Conservation (phyloP, 1,140 invertebrate genomes). For the Drosophila nasuta region DNA sequence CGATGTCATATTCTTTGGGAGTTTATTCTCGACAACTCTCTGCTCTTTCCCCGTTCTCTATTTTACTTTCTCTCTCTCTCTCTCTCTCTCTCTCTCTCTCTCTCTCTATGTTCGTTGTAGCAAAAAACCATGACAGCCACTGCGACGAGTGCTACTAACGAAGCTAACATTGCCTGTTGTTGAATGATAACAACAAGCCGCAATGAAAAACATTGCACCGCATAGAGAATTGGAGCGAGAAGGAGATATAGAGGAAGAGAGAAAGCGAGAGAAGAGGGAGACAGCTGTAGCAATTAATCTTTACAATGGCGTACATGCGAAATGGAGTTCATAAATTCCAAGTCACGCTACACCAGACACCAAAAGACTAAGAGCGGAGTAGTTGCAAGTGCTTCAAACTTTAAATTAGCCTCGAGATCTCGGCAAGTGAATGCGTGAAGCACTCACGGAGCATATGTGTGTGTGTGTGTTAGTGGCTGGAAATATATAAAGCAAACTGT, state of each 20-base stretch:
- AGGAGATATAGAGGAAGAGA: not conserved
- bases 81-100: too few species aligned
- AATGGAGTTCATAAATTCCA: constrained; percentile 81
- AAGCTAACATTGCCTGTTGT: constrained; percentile 69
- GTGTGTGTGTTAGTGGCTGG: not conserved
- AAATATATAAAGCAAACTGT: constrained; percentile 23
- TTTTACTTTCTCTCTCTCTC: not conserved
- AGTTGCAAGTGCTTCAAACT: constrained; percentile 40
- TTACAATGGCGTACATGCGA: constrained; percentile 77
- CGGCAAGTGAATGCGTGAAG: constrained; percentile 4
- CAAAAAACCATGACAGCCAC: constrained; percentile 41
- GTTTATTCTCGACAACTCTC: not conserved
- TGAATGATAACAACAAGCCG: constrained; percentile 75
- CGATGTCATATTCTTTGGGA: constrained; percentile 57
- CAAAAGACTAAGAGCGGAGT: constrained; percentile 20
- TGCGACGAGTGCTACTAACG: constrained; percentile 44
- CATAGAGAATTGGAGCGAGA: not conserved
- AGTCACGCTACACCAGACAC: constrained; percentile 66
- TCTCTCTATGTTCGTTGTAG: constrained; percentile 28
- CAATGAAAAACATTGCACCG: constrained; percentile 52
- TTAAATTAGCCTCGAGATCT: constrained; percentile 53
- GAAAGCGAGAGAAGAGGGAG: not conserved
- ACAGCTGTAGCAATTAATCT: constrained; percentile 76
- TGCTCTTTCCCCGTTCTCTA: too few species aligned
- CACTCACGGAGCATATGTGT: not conserved